A percentile compares a stretch with the other conserved stretches of the same genome.
These are phyloP conservation scores for Sympetrum striolatum DNA, from an alignment of 2,888 invertebrate genomes.

Conservation along the genomic window DNA sequence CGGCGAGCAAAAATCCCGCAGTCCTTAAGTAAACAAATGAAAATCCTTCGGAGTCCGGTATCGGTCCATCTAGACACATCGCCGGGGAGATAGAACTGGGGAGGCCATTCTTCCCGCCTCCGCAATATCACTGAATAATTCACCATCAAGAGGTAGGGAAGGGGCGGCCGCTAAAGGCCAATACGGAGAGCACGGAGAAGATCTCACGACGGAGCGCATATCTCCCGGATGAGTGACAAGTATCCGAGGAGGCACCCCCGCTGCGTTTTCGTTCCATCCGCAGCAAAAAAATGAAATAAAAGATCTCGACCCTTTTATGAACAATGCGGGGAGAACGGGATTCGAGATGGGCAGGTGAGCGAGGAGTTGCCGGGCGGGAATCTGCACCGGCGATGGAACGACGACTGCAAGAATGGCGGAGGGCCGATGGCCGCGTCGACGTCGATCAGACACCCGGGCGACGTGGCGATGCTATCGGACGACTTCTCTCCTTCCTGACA, in stretches of 20 bases:
- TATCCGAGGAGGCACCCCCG: slow-evolving; percentile 36
- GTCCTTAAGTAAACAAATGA: slow-evolving; percentile 33
- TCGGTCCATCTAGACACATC: slow-evolving; percentile 16
- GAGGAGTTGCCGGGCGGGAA: not conserved
- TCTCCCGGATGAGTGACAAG: slow-evolving; percentile 41
- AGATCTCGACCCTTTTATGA: slow-evolving; percentile 26
- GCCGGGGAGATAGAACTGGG: not conserved
- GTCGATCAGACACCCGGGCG: not conserved
- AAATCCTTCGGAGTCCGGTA: not conserved
- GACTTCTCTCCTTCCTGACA: not conserved
- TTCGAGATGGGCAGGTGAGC: not conserved
- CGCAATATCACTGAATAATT: slow-evolving; percentile 30
- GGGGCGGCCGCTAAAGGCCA: not conserved
- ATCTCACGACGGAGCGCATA: slow-evolving; percentile 5
- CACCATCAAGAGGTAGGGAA: not conserved
- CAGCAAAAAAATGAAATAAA: slow-evolving; percentile 8
- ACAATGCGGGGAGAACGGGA: not conserved
- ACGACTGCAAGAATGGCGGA: slow-evolving; percentile 1
- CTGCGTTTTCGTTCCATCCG: slow-evolving; percentile 28
- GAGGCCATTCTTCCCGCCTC: not conserved
- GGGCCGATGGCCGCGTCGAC: not conserved
- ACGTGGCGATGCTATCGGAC: slow-evolving; percentile 5
- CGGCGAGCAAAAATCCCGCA: not conserved
- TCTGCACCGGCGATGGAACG: not conserved
- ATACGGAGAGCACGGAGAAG: not conserved